These are phyloP conservation scores for Amphibalanus amphitrite DNA, from an alignment of 1,140 invertebrate species.

Conservation along the genomic window DNA sequence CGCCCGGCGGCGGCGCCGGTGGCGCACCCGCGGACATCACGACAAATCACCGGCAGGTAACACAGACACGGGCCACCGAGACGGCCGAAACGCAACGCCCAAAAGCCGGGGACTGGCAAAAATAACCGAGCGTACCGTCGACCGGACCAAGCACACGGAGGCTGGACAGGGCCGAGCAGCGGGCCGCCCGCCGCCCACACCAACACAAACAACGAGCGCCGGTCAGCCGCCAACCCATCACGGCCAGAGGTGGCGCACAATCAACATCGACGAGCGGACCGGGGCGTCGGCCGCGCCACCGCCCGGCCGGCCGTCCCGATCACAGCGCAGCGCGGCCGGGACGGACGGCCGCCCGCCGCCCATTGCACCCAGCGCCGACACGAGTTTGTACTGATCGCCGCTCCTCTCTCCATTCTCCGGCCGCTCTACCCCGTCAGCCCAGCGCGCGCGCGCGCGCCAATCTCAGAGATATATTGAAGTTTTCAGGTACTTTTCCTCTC, in stretches of 20 bases:
- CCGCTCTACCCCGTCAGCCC: background rate
- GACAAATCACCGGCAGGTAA: background rate
- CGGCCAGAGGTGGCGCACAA: background rate
- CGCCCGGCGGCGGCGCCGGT: no score
- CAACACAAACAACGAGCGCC: background rate
- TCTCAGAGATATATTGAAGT: background rate
- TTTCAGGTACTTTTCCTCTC: background rate
- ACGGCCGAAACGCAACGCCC: background rate
- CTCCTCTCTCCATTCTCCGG: no score
- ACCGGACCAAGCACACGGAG: background rate
- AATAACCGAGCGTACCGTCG: background rate
- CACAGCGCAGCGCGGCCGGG: no score
- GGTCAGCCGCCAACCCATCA: background rate
- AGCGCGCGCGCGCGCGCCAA: background rate
- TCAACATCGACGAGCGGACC: background rate
- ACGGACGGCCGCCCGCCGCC: no score
- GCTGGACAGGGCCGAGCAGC: background rate
- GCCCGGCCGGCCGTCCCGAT: no score
- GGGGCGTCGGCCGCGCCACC: no score
- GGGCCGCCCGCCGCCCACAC: background rate
- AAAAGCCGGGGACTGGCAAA: background rate
- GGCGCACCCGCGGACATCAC: background rate
- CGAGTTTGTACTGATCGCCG: background rate
- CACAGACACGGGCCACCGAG: no score
- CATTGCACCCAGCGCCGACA: background rate